Evolutionary conservation across 2,113 vertebrate species (phyloP).

Genomic region (Indicator indicator): DNA sequence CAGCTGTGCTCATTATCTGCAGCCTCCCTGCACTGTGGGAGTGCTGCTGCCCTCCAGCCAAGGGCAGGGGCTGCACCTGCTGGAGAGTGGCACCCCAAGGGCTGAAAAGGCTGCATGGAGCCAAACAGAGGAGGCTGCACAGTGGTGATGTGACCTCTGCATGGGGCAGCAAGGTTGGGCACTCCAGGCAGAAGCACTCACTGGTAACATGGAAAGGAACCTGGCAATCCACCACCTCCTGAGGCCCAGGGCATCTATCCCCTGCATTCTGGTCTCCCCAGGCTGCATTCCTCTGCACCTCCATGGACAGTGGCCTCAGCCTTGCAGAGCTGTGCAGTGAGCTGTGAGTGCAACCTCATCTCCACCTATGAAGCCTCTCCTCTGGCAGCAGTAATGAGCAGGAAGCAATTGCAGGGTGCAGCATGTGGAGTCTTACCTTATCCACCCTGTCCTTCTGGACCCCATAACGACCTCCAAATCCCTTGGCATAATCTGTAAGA

Average conservation of each 20-base stretch:
- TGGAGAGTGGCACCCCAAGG: accelerated
- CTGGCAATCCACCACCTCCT: not conserved
- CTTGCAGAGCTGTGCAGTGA: not conserved
- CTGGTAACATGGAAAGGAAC: not conserved
- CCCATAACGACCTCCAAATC: constrained; percentile 92
- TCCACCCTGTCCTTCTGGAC: constrained; percentile 91
- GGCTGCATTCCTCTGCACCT: not conserved
- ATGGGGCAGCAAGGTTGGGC: not conserved
- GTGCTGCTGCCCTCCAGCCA: not conserved
- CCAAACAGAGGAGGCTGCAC: not conserved
- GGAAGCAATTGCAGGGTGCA: not conserved
- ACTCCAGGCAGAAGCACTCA: not conserved
- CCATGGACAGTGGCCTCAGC: not conserved
- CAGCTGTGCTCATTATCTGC: not conserved
- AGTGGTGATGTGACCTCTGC: not conserved
- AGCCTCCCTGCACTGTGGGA: not conserved
- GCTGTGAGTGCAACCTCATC: not conserved
- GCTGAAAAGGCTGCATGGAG: not conserved
- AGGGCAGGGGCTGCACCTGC: not conserved
- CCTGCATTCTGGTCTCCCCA: not conserved
- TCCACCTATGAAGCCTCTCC: not conserved
- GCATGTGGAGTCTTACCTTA: constrained; percentile 79
- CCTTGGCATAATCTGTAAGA: constrained; percentile 87
- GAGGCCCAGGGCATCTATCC: not conserved
- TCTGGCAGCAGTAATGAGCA: not conserved